Conservation (phyloP, 2,113 vertebrate genomes). For the Sylvicapra grimmia region DNA sequence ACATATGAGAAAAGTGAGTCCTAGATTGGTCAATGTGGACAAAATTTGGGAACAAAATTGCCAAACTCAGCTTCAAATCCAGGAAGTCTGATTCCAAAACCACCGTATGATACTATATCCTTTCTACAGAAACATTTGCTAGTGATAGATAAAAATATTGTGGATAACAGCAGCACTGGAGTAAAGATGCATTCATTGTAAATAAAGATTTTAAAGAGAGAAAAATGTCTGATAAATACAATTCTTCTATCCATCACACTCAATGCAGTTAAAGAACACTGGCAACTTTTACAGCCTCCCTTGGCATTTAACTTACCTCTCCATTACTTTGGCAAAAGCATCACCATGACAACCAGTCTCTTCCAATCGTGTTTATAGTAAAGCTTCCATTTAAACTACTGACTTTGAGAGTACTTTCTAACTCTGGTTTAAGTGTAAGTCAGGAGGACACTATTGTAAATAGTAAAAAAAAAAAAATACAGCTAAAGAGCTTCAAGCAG, state of each 20-base stretch:
- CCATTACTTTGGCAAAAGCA: constrained; percentile 44
- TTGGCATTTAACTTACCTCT: constrained; percentile 65
- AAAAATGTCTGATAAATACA: constrained; percentile 52
- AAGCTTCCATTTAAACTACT: constrained; percentile 44
- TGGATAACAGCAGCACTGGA: not conserved
- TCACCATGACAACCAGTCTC: constrained; percentile 69
- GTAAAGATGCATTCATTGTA: not conserved
- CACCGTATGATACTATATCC: not conserved
- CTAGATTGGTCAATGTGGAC: not conserved
- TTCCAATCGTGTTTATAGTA: constrained; percentile 55
- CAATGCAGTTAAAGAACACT: constrained; percentile 58
- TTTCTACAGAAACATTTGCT: not conserved
- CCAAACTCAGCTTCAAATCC: not conserved
- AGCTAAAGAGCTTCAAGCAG: not conserved
- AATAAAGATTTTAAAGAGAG: constrained; percentile 48
- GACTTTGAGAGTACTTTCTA: constrained; percentile 2
- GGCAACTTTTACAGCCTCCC: constrained; percentile 35
- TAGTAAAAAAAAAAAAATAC: not conserved
- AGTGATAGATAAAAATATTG: not conserved
- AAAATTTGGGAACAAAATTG: not conserved
- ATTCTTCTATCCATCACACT: constrained; percentile 30
- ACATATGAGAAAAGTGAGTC: not conserved
- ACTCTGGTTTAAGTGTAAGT: not conserved
- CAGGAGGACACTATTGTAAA: constrained; percentile 16
- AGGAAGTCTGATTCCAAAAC: not conserved